Percentiles rank a stretch among this genome's conserved stretches.
Conservation (phyloP, 2,888 invertebrate genomes). For the Deilephila elpenor region DNA sequence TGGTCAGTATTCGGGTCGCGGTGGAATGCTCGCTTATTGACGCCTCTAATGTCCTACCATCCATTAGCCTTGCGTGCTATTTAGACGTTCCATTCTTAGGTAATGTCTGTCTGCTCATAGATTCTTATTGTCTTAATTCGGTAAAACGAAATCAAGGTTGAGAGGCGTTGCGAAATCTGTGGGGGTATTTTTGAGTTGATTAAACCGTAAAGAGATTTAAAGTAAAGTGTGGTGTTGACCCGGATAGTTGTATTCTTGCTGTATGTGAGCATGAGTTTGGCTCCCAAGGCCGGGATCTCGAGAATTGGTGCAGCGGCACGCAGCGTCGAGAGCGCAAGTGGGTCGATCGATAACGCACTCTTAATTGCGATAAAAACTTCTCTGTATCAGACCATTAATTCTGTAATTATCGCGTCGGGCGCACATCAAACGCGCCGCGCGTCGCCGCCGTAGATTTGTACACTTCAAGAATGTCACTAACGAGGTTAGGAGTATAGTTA, state of each 20-base stretch:
- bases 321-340: slow-evolving; percentile 49
- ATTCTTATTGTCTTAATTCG: slow-evolving; percentile 43
- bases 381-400: slow-evolving; percentile 68
- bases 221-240: slow-evolving; percentile 44
- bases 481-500: slow-evolving; percentile 28
- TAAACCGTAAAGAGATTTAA: slow-evolving; percentile 4
- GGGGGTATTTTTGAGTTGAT: slow-evolving; percentile 12
- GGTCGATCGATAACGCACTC: slow-evolving; percentile 67
- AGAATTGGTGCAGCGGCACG: slow-evolving; percentile 55
- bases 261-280: slow-evolving; percentile 55
- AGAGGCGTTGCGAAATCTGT: slow-evolving; percentile 19
- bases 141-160: slow-evolving; percentile 41
- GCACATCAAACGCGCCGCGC: slow-evolving; percentile 69
- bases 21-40: slow-evolving; percentile 74
- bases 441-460: slow-evolving; percentile 57
- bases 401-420: slow-evolving; percentile 70
- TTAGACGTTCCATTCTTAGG: slow-evolving; percentile 60
- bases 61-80: slow-evolving; percentile 77
- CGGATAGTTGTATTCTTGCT: slow-evolving; percentile 60
- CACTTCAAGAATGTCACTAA: slow-evolving; percentile 35
- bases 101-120: slow-evolving; percentile 53
- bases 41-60: slow-evolving; percentile 66
- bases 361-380: slow-evolving; percentile 74
- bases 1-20: slow-evolving; percentile 60
- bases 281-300: slow-evolving; percentile 65